A percentile compares a stretch with the other conserved stretches of the same genome.
Evolutionary conservation across 2,113 vertebrate genomes (phyloP).

Genomic region (Chaenocephalus aceratus): DNA sequence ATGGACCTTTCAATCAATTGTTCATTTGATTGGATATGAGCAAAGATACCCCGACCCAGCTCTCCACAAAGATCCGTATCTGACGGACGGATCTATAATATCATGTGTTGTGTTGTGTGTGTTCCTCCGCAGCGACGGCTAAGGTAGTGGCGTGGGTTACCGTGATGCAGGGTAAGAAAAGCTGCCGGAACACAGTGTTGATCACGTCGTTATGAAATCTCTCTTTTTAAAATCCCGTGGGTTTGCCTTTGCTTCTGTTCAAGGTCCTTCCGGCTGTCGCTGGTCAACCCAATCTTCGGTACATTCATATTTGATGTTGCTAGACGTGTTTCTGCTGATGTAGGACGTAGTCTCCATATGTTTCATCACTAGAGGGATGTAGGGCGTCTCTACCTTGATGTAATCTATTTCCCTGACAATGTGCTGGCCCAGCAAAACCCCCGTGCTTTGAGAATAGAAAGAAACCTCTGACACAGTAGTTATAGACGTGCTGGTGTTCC

Average conservation of each 20-base stretch:
- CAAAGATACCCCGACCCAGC: neutral
- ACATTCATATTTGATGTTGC: slow-evolving; percentile 45
- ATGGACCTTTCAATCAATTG: neutral
- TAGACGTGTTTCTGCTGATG: slow-evolving; percentile 42
- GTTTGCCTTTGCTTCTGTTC: slow-evolving; percentile 32
- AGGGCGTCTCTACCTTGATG: slow-evolving; percentile 25
- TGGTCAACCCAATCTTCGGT: slow-evolving; percentile 67
- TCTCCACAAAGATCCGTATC: neutral
- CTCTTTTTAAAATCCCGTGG: too few species aligned
- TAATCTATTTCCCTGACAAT: neutral
- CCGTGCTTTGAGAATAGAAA: slow-evolving; percentile 25
- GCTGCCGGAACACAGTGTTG: neutral
- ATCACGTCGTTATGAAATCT: too few species aligned
- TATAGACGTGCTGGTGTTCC: slow-evolving; percentile 13
- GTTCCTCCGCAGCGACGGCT: slow-evolving; percentile 65
- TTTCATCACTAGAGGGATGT: slow-evolving; percentile 29
- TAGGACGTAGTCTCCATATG: slow-evolving; percentile 29
- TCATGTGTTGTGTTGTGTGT: slow-evolving; percentile 11
- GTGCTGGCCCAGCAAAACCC: slow-evolving; percentile 47
- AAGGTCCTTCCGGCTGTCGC: slow-evolving; percentile 69
- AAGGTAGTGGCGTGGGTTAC: slow-evolving; percentile 76
- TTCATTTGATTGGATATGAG: neutral
- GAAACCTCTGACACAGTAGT: slow-evolving; percentile 26
- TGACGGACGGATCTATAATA: neutral
- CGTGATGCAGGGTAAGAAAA: slow-evolving; percentile 70